Conservation (phyloP, 64 coral and sea anemone species). For the Anthopleura sola region DNA sequence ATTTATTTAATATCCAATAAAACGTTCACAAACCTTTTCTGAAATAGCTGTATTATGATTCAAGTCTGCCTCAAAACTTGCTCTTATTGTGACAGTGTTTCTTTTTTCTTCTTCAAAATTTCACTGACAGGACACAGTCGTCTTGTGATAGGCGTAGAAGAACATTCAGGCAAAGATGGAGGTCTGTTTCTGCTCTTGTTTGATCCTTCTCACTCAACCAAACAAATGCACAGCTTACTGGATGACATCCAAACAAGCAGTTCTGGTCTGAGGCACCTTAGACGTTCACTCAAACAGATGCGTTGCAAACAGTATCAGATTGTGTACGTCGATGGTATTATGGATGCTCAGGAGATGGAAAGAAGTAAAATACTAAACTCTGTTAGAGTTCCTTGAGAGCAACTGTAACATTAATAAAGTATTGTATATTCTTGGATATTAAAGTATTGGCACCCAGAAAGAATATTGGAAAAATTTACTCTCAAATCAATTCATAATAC, state of each 20-base stretch:
- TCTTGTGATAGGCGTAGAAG: constrained; percentile 82
- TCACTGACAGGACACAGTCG: constrained; percentile 94
- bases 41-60: too few relatives aligned
- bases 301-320: constrained; percentile 90
- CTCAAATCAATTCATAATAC: too few relatives aligned
- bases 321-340: constrained; percentile 84
- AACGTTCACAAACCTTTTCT: too few relatives aligned
- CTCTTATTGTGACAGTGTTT: background rate
- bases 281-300: constrained; percentile 88
- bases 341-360: constrained; percentile 77
- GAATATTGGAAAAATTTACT: too few relatives aligned
- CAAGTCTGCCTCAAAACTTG: too few relatives aligned
- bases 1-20: too few relatives aligned
- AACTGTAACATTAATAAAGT: background rate
- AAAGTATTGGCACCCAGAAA: too few relatives aligned
- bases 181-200: constrained; percentile 78
- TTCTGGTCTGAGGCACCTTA: constrained; percentile 56
- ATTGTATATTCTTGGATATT: background rate
- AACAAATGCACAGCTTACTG: constrained; percentile 89
- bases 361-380: constrained; percentile 57
- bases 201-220: constrained; percentile 90
- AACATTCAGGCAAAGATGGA: constrained; percentile 78
- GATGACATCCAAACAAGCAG: constrained; percentile 61
- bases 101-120: background rate
- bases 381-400: constrained; percentile 50